phyloP scores from a whole-genome alignment of 2,113 vertebrate genomes.

The Pipa parva region DNA sequence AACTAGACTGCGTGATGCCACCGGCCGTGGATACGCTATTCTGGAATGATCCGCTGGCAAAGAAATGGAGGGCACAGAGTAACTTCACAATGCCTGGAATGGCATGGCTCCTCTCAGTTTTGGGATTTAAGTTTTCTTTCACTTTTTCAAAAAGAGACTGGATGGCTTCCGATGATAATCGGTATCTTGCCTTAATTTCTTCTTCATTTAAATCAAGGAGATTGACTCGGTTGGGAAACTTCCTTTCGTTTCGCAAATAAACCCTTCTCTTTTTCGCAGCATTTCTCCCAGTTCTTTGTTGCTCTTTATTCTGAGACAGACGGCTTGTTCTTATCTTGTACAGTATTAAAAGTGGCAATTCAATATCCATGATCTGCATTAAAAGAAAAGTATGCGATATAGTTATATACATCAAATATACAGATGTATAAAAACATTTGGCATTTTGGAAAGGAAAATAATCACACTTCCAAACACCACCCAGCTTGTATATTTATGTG shows the following conservation, averaged over 20 bases:
- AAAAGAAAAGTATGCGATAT: too few species aligned
- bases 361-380: neutral
- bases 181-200: conserved; percentile 27
- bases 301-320: neutral
- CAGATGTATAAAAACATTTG: too few species aligned
- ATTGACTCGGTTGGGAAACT: conserved; percentile 22
- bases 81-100: conserved; percentile 34
- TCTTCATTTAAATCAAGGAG: conserved; percentile 24
- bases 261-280: neutral
- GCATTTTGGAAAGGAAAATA: too few species aligned
- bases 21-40: conserved; percentile 22
- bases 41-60: conserved; percentile 26
- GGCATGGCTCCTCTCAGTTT: conserved; percentile 27
- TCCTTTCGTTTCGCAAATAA: conserved; percentile 7
- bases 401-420: too few species aligned
- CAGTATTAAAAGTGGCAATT: neutral
- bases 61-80: conserved; percentile 28
- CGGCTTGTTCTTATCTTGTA: neutral
- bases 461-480: too few species aligned
- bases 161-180: conserved; percentile 24
- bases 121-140: conserved; percentile 29
- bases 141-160: conserved; percentile 29
- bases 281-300: neutral
- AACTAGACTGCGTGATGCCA: conserved; percentile 30
- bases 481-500: too few species aligned